These are phyloP conservation scores for Callosobruchus maculatus DNA, from an alignment of 2,888 invertebrate genomes.

Conservation along the genomic window DNA sequence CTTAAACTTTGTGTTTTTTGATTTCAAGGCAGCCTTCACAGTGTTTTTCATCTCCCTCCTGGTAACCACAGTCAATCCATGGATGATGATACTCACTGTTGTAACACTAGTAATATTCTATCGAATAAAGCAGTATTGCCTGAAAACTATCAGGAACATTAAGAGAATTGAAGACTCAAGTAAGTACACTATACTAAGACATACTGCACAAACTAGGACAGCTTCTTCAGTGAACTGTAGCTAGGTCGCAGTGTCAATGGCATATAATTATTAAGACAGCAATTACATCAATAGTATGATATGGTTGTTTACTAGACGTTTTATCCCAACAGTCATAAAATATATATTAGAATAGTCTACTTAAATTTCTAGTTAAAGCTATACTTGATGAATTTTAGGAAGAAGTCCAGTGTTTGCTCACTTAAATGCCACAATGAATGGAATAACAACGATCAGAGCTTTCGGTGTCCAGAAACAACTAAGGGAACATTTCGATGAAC, in stretches of 20 bases:
- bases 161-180: conserved; percentile 68
- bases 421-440: conserved; percentile 71
- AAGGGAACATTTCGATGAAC: conserved; percentile 59
- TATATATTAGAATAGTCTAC: neutral
- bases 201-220: no score
- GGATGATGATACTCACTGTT: conserved; percentile 63
- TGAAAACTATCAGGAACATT: conserved; percentile 70
- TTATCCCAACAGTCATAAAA: neutral
- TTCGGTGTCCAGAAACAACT: conserved; percentile 63
- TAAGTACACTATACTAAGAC: conserved; percentile 47
- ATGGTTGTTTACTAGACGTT: no score
- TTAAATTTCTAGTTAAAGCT: no score
- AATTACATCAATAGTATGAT: no score
- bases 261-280: no score
- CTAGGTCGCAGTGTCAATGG: no score
- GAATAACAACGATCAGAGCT: conserved; percentile 72
- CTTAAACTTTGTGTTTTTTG: conserved; percentile 1
- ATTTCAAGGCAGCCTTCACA: conserved; percentile 42
- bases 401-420: conserved; percentile 77
- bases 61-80: conserved; percentile 67
- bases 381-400: no score
- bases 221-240: no score
- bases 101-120: conserved; percentile 64
- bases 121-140: conserved; percentile 63
- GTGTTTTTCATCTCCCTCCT: conserved; percentile 70